Conservation (phyloP, 64 coral and sea anemone genomes). For the Catalaphyllia jardinei region DNA sequence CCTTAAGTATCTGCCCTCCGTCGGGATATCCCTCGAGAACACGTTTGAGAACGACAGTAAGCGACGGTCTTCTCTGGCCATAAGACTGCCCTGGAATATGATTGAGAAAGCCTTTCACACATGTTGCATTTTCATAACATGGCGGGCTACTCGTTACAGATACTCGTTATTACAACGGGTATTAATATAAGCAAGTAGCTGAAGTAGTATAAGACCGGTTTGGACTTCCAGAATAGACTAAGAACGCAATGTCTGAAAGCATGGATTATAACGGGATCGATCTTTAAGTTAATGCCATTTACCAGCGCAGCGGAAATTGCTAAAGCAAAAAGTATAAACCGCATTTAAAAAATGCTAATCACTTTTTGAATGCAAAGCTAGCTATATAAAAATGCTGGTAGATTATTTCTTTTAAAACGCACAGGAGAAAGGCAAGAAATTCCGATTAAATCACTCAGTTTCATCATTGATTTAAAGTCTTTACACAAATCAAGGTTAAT, state of each 20-base stretch:
- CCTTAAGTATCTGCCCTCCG: slow-evolving; percentile 78
- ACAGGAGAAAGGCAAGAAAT: neutral
- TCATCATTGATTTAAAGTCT: neutral
- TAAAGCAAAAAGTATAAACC: neutral
- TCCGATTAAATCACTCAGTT: neutral
- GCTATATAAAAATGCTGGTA: neutral
- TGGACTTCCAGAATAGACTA: neutral
- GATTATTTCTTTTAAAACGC: neutral
- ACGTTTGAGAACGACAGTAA: slow-evolving; percentile 55
- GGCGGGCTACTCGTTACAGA: neutral
- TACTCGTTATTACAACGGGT: neutral
- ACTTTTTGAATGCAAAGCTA: neutral
- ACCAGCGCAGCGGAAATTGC: neutral
- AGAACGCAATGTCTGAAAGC: neutral
- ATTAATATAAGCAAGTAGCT: neutral
- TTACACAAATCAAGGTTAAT: neutral
- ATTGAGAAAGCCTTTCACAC: neutral
- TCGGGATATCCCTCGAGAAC: slow-evolving; percentile 75
- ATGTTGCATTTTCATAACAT: neutral
- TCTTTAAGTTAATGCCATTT: neutral
- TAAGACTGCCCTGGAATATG: slow-evolving; percentile 46
- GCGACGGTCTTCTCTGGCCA: slow-evolving; percentile 58
- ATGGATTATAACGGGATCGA: neutral
- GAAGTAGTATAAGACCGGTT: neutral
- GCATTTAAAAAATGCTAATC: neutral